These are phyloP conservation scores for Etheostoma nigrum DNA, from an alignment of 2,797 vertebrate species.

Conservation along the genomic window DNA sequence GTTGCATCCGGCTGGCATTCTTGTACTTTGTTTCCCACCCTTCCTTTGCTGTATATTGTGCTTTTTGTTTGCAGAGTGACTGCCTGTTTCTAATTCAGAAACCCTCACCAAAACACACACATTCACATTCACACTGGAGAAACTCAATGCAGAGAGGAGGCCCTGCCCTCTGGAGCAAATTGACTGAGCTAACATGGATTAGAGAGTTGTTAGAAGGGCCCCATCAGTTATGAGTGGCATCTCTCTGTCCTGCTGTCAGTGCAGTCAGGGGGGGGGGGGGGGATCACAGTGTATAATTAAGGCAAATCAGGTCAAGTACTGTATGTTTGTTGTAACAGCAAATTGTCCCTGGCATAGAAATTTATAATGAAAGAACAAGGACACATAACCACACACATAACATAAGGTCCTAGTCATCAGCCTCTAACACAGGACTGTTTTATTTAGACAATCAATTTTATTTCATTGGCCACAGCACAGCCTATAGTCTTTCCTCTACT, in stretches of 20 bases:
- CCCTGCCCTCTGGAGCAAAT: constrained; percentile 23
- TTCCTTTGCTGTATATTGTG: constrained; percentile 29
- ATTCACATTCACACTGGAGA: constrained; percentile 11
- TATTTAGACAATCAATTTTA: constrained; percentile 3
- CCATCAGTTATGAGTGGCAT: constrained; percentile 32
- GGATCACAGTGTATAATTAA: neutral
- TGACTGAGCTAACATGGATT: constrained; percentile 45
- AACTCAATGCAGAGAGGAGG: constrained; percentile 22
- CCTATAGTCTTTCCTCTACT: neutral
- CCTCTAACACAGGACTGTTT: constrained; percentile 8
- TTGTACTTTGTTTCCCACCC: constrained; percentile 44
- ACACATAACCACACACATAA: neutral
- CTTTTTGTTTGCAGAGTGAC: constrained; percentile 50
- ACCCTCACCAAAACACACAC: constrained; percentile 36
- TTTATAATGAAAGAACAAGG: neutral
- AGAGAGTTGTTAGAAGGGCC: constrained; percentile 44
- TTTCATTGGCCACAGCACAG: constrained; percentile 5
- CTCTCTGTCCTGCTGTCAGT: constrained; percentile 1
- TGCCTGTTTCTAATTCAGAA: constrained; percentile 54
- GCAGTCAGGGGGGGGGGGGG: neutral
- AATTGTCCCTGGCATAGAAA: constrained; percentile 13
- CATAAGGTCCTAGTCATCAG: neutral
- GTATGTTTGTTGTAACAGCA: constrained; percentile 11
- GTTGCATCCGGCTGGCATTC: neutral
- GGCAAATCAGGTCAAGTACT: constrained; percentile 3